Conservation (phyloP, 2,113 vertebrate genomes). For the Microcebus jonahi region DNA sequence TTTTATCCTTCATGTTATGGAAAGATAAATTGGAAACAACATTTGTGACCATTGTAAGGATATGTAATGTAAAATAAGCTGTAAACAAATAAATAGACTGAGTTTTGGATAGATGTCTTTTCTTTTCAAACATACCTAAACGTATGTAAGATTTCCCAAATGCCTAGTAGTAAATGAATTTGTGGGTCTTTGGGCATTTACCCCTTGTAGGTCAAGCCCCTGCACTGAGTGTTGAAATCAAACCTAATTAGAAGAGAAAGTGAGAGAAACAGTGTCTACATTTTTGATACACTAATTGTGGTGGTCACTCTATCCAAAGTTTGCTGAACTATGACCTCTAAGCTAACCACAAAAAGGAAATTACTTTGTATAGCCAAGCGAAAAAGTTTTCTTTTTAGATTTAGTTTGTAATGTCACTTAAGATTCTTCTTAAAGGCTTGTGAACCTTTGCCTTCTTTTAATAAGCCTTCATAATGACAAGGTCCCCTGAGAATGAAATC, state of each 20-base stretch:
- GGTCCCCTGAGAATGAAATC: slow-evolving; percentile 79
- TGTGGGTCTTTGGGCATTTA: not conserved
- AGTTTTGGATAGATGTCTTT: slow-evolving; percentile 3
- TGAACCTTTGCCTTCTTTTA: slow-evolving; percentile 72
- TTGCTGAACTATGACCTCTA: not conserved
- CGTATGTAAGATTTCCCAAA: slow-evolving; percentile 36
- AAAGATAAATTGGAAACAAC: slow-evolving; percentile 1
- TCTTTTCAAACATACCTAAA: slow-evolving; percentile 34
- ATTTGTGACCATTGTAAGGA: slow-evolving; percentile 40
- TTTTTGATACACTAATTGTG: slow-evolving; percentile 27
- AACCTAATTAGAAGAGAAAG: slow-evolving; percentile 48
- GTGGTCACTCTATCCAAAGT: slow-evolving; percentile 53
- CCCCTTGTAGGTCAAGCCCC: not conserved
- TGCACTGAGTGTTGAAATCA: not conserved
- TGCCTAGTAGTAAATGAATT: slow-evolving; percentile 33
- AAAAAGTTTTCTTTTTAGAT: slow-evolving; percentile 14
- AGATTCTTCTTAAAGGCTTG: slow-evolving; percentile 69
- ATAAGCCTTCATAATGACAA: slow-evolving; percentile 68
- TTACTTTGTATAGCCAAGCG: not conserved
- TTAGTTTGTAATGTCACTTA: slow-evolving; percentile 55
- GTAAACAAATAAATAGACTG: slow-evolving; percentile 31
- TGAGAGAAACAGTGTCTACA: not conserved
- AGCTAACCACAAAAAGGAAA: slow-evolving; percentile 56
- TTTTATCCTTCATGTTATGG: not conserved
- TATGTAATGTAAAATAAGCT: slow-evolving; percentile 34